phyloP scores from a whole-genome alignment of 2,888 invertebrate genomes.

The Mythimna vitellina region DNA sequence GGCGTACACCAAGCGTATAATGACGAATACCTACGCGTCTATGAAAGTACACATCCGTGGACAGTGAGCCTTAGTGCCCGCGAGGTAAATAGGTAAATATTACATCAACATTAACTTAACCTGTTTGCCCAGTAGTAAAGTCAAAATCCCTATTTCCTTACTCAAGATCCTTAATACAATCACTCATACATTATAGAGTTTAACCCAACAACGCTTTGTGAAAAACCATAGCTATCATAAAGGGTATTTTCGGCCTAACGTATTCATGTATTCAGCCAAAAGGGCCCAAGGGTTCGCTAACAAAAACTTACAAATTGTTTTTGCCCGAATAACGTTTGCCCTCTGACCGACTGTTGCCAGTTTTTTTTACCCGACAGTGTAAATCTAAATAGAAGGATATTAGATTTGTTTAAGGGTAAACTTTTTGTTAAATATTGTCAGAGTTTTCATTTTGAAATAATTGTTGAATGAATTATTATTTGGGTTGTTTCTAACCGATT shows the following conservation, averaged over 20 bases:
- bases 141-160: conserved; percentile 27
- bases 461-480: conserved; percentile 5
- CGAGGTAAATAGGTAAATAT: no score
- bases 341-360: conserved; percentile 71
- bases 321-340: conserved; percentile 74
- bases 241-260: conserved; percentile 70
- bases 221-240: conserved; percentile 69
- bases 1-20: no score
- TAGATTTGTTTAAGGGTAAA: conserved; percentile 55
- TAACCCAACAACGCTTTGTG: conserved; percentile 57
- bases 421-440: conserved; percentile 40
- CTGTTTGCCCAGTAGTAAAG: conserved; percentile 31
- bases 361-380: conserved; percentile 58
- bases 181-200: conserved; percentile 54
- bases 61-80: no score
- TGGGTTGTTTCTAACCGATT: not conserved
- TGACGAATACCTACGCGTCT: no score
- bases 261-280: conserved; percentile 79
- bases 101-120: not conserved
- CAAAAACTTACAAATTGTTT: conserved; percentile 84
- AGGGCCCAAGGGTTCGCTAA: conserved; percentile 69
- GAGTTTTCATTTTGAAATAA: conserved; percentile 28
- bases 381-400: conserved; percentile 63
- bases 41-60: no score
- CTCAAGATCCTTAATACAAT: conserved; percentile 49